Percentiles rank a stretch among this genome's conserved stretches.
phyloP scores from a whole-genome alignment of 2,888 invertebrate genomes.

The Hydroisotoma schaefferi region DNA sequence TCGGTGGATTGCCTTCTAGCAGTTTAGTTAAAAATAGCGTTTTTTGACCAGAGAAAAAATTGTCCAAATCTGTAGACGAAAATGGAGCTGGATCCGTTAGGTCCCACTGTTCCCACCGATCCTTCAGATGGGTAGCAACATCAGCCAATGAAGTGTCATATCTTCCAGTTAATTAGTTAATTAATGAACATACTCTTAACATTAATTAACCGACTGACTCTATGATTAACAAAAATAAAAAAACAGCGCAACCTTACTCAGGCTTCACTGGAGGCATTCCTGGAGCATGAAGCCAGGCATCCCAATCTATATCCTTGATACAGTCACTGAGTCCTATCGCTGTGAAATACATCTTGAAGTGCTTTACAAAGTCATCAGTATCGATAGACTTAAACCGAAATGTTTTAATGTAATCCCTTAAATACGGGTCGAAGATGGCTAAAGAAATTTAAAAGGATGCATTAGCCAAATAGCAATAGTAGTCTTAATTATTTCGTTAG shows the following conservation, averaged over 20 bases:
- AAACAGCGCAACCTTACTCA: conserved; percentile 58
- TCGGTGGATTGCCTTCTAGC: conserved; percentile 57
- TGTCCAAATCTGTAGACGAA: conserved; percentile 56
- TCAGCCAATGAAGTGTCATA: conserved; percentile 67
- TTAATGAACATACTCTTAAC: conserved; percentile 36
- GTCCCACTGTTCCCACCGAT: conserved; percentile 58
- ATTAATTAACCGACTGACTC: not conserved
- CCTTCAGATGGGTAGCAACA: conserved; percentile 60
- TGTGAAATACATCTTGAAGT: conserved; percentile 68
- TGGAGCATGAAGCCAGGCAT: conserved; percentile 71
- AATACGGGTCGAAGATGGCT: conserved; percentile 75
- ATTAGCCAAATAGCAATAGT: not conserved
- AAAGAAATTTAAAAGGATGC: conserved; percentile 7
- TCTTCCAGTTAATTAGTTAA: conserved; percentile 52
- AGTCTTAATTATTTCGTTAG: too few relatives aligned
- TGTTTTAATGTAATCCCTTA: conserved; percentile 72
- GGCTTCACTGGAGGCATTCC: conserved; percentile 90
- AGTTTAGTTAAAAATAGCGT: conserved; percentile 67
- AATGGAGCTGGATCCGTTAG: conserved; percentile 54
- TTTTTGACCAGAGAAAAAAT: conserved; percentile 63
- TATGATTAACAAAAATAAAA: too few relatives aligned
- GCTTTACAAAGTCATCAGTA: conserved; percentile 73
- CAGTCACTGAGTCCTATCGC: conserved; percentile 52
- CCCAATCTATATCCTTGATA: conserved; percentile 72
- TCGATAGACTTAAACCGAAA: conserved; percentile 79